Evolutionary conservation across 2,888 invertebrate species (phyloP).

Genomic region (Sphecodes monilicornis): DNA sequence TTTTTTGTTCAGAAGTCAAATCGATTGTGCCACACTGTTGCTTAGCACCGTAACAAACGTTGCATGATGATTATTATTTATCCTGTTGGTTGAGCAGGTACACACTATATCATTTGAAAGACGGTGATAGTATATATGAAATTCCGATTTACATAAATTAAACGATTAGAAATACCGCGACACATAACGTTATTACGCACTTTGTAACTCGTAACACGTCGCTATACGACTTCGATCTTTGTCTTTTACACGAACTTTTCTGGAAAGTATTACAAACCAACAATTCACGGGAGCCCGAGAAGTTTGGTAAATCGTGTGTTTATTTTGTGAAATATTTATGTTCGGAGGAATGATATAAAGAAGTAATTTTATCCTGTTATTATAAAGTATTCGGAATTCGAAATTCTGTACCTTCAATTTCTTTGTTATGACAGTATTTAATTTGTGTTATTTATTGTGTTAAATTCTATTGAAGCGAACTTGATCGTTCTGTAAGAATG

Average conservation of each 20-base stretch:
- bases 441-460: constrained; percentile 36
- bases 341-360: constrained; percentile 15
- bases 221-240: constrained; percentile 35
- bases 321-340: constrained; percentile 27
- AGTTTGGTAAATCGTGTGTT: constrained; percentile 11
- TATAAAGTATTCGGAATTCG: background rate
- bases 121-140: constrained; percentile 17
- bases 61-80: background rate
- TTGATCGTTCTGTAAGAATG: constrained; percentile 37
- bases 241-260: constrained; percentile 53
- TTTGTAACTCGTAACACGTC: constrained; percentile 56
- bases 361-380: constrained; percentile 1
- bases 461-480: constrained; percentile 7
- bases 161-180: constrained; percentile 74
- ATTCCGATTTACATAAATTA: constrained; percentile 58
- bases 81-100: too few relatives aligned
- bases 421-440: constrained; percentile 16
- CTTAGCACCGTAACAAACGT: background rate
- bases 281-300: constrained; percentile 5
- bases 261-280: background rate
- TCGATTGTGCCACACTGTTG: background rate
- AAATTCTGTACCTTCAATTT: constrained; percentile 12
- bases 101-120: background rate
- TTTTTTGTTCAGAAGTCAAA: background rate
- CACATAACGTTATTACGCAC: constrained; percentile 62